Evolutionary conservation across 2,113 vertebrate genomes (phyloP).

Genomic region (Sinocyclocheilus grahami): DNA sequence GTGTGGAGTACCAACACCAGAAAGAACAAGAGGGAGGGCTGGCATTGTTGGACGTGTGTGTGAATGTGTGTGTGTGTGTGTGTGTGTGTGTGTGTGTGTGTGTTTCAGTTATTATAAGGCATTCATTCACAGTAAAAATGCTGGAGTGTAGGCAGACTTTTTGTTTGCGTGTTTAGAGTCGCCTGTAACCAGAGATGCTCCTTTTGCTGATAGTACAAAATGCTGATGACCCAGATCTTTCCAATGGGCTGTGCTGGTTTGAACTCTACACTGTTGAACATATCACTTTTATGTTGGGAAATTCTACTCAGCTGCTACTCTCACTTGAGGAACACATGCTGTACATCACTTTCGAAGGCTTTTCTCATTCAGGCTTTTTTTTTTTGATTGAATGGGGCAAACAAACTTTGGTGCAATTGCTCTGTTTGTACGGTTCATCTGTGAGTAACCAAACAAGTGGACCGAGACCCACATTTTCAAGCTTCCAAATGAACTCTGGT

Average conservation of each 20-base stretch:
- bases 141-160: neutral
- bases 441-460: neutral
- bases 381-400: neutral
- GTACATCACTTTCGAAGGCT: neutral
- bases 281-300: neutral
- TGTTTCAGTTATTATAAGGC: conserved; percentile 2
- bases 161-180: neutral
- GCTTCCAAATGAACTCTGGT: too few species aligned
- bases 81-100: neutral
- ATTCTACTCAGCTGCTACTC: neutral
- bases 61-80: neutral
- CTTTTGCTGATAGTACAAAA: conserved; percentile 7
- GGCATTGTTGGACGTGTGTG: neutral
- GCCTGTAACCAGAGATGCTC: conserved; percentile 25
- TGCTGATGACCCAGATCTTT: neutral
- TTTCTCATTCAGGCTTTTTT: neutral
- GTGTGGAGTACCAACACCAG: neutral
- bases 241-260: neutral
- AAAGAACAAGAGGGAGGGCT: neutral
- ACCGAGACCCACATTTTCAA: neutral
- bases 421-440: neutral
- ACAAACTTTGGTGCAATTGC: neutral
- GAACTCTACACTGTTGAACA: neutral
- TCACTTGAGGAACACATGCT: neutral
- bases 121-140: conserved; percentile 8